These are phyloP conservation scores for Melanostoma scalare DNA, from an alignment of 2,888 invertebrate species.

Conservation along the genomic window DNA sequence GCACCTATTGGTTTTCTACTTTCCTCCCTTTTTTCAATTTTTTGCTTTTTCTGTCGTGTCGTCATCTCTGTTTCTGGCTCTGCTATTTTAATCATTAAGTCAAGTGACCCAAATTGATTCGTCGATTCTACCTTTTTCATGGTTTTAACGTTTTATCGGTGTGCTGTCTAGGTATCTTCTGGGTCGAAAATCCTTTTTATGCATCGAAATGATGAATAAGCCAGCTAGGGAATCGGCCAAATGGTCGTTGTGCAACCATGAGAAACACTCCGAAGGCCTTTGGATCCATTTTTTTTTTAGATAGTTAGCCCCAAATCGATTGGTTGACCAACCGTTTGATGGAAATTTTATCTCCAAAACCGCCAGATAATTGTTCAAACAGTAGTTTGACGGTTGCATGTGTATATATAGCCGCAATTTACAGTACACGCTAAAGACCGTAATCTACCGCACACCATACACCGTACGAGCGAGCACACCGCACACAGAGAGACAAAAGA, in stretches of 20 bases:
- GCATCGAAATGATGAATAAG: conserved; percentile 29
- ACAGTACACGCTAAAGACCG: conserved; percentile 70
- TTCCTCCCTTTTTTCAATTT: background rate
- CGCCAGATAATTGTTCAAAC: conserved; percentile 64
- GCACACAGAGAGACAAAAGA: conserved; percentile 19
- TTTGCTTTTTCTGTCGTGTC: conserved; percentile 20
- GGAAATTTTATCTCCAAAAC: conserved; percentile 57
- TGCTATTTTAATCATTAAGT: conserved; percentile 73
- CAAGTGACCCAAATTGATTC: conserved; percentile 72
- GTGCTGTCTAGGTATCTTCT: conserved; percentile 37
- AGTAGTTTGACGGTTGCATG: conserved; percentile 53
- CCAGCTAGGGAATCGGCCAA: background rate
- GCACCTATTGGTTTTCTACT: conserved; percentile 26
- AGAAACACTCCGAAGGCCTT: conserved; percentile 24
- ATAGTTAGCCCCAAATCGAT: conserved; percentile 25
- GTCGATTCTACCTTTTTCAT: conserved; percentile 56
- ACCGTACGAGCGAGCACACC: conserved; percentile 2
- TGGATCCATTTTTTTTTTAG: background rate
- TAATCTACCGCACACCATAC: conserved; percentile 31
- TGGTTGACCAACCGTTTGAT: conserved; percentile 25
- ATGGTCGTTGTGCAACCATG: conserved; percentile 53
- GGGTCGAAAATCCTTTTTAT: conserved; percentile 22
- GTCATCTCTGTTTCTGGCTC: conserved; percentile 64
- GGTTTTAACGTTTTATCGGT: conserved; percentile 1
- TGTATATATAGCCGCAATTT: conserved; percentile 35